Evolutionary conservation across 1,140 invertebrate species (phyloP).

Genomic region (Radopholus similis): DNA sequence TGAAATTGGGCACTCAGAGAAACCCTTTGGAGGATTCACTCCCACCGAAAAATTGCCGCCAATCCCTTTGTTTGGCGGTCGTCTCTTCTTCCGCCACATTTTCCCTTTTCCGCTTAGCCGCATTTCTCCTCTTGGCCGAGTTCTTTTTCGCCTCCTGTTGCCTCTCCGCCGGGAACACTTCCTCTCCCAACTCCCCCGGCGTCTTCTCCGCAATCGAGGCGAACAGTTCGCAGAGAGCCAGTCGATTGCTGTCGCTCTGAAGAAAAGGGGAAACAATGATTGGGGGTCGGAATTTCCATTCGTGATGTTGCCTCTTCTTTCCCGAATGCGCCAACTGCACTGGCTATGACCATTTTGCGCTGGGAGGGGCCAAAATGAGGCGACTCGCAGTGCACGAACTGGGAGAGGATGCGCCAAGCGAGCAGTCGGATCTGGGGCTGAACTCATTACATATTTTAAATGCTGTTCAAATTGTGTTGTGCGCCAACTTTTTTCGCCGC

Average conservation of each 20-base stretch:
- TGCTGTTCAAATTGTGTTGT: background rate
- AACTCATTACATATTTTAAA: no score
- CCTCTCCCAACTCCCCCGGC: background rate
- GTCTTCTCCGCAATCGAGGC: background rate
- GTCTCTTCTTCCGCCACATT: background rate
- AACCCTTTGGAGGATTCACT: background rate
- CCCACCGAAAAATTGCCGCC: background rate
- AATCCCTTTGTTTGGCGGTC: background rate
- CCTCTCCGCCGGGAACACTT: background rate
- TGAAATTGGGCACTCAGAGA: background rate
- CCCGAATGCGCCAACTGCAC: background rate
- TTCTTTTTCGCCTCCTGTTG: background rate
- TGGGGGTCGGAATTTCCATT: no score
- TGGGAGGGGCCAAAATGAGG: constrained; percentile 1
- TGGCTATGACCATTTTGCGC: background rate
- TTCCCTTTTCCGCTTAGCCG: background rate
- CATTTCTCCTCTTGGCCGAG: background rate
- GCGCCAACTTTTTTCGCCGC: constrained; percentile 11
- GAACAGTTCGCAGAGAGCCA: constrained; percentile 13
- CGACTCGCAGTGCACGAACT: background rate
- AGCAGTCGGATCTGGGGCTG: constrained; percentile 19
- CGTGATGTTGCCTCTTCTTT: background rate
- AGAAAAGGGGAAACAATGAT: background rate
- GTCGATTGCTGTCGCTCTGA: background rate
- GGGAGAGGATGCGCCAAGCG: constrained; percentile 7